Conservation (phyloP, 2,888 invertebrate genomes). For the Parnassius mnemosyne region DNA sequence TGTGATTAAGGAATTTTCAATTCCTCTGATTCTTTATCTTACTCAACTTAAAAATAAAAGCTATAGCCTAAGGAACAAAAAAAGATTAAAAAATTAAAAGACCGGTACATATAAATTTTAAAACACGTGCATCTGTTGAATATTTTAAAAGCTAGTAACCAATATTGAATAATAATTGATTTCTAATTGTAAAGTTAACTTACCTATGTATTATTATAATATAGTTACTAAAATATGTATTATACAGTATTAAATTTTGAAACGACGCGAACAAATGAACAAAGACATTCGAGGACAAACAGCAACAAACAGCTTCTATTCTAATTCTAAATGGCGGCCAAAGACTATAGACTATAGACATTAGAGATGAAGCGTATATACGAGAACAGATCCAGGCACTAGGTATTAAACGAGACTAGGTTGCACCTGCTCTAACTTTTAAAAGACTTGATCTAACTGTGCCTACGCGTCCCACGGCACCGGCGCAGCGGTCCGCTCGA, state of each 20-base stretch:
- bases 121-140: constrained; percentile 16
- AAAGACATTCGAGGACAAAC: constrained; percentile 17
- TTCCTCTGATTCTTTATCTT: too few relatives aligned
- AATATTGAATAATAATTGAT: background rate
- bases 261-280: constrained; percentile 26
- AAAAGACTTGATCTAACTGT: too few relatives aligned
- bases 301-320: background rate
- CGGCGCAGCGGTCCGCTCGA: too few relatives aligned
- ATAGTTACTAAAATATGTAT: background rate
- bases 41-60: too few relatives aligned
- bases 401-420: too few relatives aligned
- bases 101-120: constrained; percentile 20
- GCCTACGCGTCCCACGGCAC: too few relatives aligned
- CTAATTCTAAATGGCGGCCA: constrained; percentile 25
- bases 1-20: too few relatives aligned
- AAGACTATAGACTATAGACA: constrained; percentile 10
- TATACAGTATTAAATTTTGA: constrained; percentile 8
- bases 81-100: constrained; percentile 5
- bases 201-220: background rate
- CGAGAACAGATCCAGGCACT: too few relatives aligned
- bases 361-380: background rate
- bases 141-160: background rate
- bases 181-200: constrained; percentile 3
- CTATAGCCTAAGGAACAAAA: too few relatives aligned
- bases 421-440: too few relatives aligned